Percentiles rank a stretch among this genome's conserved stretches.
These are phyloP conservation scores for Dermochelys coriacea DNA, from an alignment of 2,797 vertebrate species.

Conservation along the genomic window DNA sequence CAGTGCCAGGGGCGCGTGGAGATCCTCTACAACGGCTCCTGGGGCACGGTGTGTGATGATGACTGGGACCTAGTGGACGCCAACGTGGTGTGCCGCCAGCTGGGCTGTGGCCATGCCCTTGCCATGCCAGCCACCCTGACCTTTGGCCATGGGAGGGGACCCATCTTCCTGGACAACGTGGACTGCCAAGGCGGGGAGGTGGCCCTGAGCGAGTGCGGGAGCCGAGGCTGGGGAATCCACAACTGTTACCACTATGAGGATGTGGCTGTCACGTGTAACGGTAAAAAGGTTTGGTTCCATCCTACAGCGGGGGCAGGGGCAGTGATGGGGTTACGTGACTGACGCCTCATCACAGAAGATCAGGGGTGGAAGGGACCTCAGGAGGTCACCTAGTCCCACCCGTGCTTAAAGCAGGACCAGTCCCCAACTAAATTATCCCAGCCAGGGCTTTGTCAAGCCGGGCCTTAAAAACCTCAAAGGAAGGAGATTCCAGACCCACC, in stretches of 20 bases:
- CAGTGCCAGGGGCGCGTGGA: slow-evolving; percentile 93
- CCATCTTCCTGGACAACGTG: slow-evolving; percentile 94
- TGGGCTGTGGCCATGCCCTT: slow-evolving; percentile 89
- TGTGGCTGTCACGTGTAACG: slow-evolving; percentile 90
- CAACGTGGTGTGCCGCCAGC: slow-evolving; percentile 93
- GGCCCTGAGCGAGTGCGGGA: slow-evolving; percentile 89
- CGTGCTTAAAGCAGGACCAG: no score
- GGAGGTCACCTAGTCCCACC: no score
- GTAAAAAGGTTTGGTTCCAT: slow-evolving; percentile 72
- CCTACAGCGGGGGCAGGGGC: accelerated
- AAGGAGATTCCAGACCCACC: not conserved
- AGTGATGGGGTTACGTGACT: not conserved
- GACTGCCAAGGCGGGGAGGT: slow-evolving; percentile 91
- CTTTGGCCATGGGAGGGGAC: slow-evolving; percentile 90
- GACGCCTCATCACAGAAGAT: no score
- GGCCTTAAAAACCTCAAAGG: no score
- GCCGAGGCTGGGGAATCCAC: slow-evolving; percentile 94
- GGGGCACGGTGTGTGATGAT: slow-evolving; percentile 96
- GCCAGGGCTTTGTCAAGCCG: no score
- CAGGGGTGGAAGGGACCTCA: no score
- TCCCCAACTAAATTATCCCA: no score
- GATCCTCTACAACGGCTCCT: slow-evolving; percentile 86
- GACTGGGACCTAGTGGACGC: slow-evolving; percentile 98
- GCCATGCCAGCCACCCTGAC: slow-evolving; percentile 84
- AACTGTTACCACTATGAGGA: slow-evolving; percentile 99